Percentiles rank a stretch among this genome's conserved stretches.
These are phyloP conservation scores for Monochamus alternatus DNA, from an alignment of 2,888 invertebrate species.

Conservation along the genomic window DNA sequence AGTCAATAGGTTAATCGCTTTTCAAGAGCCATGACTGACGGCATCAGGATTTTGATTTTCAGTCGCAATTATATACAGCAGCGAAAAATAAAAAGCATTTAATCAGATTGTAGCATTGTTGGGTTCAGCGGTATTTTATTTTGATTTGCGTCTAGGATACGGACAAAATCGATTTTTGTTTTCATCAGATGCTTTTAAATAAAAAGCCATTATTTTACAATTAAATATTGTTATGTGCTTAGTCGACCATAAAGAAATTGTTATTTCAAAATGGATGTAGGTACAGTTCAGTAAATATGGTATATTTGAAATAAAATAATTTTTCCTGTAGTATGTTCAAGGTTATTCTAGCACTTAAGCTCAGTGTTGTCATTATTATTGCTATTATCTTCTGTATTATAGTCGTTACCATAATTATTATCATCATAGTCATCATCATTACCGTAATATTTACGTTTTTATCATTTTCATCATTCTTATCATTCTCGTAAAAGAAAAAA, in stretches of 20 bases:
- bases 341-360: no score
- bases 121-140: neutral
- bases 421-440: no score
- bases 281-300: no score
- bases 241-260: neutral
- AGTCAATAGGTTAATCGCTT: conserved; percentile 10
- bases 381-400: no score
- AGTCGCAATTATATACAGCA: neutral
- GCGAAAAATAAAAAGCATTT: neutral
- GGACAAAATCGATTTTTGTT: neutral
- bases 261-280: no score
- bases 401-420: no score
- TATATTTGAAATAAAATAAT: no score
- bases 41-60: conserved; percentile 7
- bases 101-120: neutral
- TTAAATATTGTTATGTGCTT: neutral
- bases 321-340: no score
- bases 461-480: no score
- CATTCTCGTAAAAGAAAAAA: no score
- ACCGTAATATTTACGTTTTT: no score
- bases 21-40: neutral
- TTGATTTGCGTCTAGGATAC: neutral
- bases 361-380: no score
- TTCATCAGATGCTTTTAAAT: neutral
- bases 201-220: neutral